Conservation (phyloP, 2,797 vertebrate genomes). For the Lemur catta region DNA sequence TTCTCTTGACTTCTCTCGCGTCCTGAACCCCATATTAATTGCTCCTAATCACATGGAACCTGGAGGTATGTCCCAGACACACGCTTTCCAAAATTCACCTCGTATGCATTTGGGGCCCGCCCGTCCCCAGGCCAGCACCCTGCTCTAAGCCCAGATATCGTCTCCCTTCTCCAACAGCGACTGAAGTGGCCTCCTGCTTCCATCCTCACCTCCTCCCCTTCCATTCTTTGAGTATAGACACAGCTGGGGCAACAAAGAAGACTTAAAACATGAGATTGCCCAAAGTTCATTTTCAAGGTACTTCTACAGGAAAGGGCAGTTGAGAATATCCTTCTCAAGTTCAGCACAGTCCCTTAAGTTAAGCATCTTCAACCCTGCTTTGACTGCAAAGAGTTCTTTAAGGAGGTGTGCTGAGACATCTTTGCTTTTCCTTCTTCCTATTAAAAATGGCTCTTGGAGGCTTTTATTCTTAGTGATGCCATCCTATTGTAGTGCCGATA, state of each 20-base stretch:
- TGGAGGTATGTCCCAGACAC: background rate
- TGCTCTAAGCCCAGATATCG: background rate
- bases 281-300: constrained; percentile 65
- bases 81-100: background rate
- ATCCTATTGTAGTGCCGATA: constrained; percentile 3
- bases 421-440: background rate
- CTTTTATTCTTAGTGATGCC: constrained; percentile 51
- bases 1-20: background rate
- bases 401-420: background rate
- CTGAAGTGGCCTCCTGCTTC: background rate
- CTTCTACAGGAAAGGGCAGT: constrained; percentile 68
- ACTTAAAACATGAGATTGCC: constrained; percentile 1
- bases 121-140: background rate
- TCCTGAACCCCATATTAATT: background rate
- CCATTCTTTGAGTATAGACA: background rate
- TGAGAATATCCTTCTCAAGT: constrained; percentile 50
- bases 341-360: constrained; percentile 32
- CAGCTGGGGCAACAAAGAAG: background rate
- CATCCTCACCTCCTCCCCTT: background rate
- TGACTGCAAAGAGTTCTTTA: constrained; percentile 55
- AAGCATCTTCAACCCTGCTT: constrained; percentile 53
- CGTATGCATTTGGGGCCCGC: background rate
- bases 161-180: background rate
- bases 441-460: constrained; percentile 55
- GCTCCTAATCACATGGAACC: background rate